Percentiles rank a stretch among this genome's conserved stretches.
Conservation (phyloP, 2,113 vertebrate species). For the Pseudorhombus dupliciocellatus region DNA sequence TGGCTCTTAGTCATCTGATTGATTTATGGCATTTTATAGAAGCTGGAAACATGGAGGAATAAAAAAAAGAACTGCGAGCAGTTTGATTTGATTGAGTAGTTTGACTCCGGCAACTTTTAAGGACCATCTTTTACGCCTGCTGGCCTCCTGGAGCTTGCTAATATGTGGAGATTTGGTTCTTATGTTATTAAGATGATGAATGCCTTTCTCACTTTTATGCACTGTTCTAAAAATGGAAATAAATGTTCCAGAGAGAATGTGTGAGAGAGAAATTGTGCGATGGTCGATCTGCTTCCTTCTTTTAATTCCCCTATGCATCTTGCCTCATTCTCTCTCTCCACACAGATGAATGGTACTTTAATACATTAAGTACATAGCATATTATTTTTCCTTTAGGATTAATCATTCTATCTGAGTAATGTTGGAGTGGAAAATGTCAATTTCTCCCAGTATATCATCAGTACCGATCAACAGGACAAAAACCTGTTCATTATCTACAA, state of each 20-base stretch:
- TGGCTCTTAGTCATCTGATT: conserved; percentile 14
- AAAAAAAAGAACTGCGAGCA: conserved; percentile 33
- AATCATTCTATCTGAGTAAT: neutral
- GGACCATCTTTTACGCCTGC: conserved; percentile 30
- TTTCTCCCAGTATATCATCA: no score
- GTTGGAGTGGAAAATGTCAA: neutral
- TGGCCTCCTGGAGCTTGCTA: conserved; percentile 28
- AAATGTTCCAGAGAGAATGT: conserved; percentile 34
- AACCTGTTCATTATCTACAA: no score
- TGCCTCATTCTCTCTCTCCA: neutral
- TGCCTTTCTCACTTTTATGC: conserved; percentile 31
- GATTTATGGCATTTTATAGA: conserved; percentile 39
- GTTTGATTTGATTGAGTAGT: conserved; percentile 37
- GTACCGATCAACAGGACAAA: no score
- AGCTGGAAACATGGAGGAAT: conserved; percentile 29
- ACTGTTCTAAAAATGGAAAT: conserved; percentile 53
- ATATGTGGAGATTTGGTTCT: conserved; percentile 45
- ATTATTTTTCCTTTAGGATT: neutral
- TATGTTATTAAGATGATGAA: conserved; percentile 58
- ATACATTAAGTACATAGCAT: no score
- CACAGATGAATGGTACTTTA: no score
- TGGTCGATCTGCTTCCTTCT: neutral
- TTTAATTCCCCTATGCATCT: neutral
- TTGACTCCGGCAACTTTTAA: conserved; percentile 19
- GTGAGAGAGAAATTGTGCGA: neutral